These are phyloP conservation scores for Argynnis bischoffii DNA, from an alignment of 2,888 invertebrate genomes.

Conservation along the genomic window DNA sequence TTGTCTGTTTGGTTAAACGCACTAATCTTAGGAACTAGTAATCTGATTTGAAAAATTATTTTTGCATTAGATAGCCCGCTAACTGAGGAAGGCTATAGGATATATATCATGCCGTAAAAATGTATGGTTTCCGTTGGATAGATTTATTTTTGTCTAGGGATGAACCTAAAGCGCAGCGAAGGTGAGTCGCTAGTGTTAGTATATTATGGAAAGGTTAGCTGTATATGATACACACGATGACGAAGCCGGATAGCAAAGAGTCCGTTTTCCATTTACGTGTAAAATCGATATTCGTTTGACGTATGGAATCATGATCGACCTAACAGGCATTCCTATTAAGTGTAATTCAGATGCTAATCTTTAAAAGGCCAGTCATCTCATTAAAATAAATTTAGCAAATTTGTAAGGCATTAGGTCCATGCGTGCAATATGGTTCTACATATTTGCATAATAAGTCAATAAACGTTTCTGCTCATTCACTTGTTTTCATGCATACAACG, in stretches of 20 bases:
- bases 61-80: no score
- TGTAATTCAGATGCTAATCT: slow-evolving; percentile 31
- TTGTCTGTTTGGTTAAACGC: no score
- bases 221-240: background rate
- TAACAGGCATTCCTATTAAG: slow-evolving; percentile 18
- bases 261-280: slow-evolving; percentile 4
- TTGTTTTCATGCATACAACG: slow-evolving; percentile 42
- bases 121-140: no score
- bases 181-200: no score
- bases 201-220: no score
- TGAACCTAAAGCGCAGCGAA: no score
- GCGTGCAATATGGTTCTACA: slow-evolving; percentile 41
- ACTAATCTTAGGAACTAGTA: no score
- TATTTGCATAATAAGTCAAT: slow-evolving; percentile 52
- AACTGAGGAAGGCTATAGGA: no score
- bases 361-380: slow-evolving; percentile 19
- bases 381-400: slow-evolving; percentile 31
- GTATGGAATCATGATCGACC: slow-evolving; percentile 9
- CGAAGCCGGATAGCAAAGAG: slow-evolving; percentile 7
- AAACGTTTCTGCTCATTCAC: slow-evolving; percentile 43
- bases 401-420: slow-evolving; percentile 44
- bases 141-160: no score
- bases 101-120: no score
- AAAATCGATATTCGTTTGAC: slow-evolving; percentile 9
- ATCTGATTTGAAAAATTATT: no score